Evolutionary conservation across 2,888 invertebrate genomes (phyloP).

Genomic region (Hyposoter dolosus): DNA sequence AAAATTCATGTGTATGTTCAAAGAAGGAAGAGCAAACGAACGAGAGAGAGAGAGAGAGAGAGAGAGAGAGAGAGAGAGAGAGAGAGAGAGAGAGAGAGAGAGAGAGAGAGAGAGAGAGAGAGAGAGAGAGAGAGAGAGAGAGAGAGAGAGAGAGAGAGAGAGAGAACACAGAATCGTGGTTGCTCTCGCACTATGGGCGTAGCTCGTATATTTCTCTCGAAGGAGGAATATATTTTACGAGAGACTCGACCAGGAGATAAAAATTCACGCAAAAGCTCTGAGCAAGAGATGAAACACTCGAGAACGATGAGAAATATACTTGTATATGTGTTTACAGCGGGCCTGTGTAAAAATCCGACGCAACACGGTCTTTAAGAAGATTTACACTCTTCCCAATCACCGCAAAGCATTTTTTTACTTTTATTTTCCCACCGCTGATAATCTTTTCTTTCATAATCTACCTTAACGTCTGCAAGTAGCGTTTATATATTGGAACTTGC

Average conservation of each 20-base stretch:
- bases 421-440: slow-evolving; percentile 26
- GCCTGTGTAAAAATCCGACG: slow-evolving; percentile 41
- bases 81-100: background rate
- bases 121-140: background rate
- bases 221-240: slow-evolving; percentile 64
- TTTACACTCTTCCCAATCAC: slow-evolving; percentile 56
- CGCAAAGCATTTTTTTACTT: slow-evolving; percentile 46
- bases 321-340: slow-evolving; percentile 13
- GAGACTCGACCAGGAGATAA: slow-evolving; percentile 50
- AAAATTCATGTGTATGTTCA: slow-evolving; percentile 19
- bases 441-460: slow-evolving; percentile 54
- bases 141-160: background rate
- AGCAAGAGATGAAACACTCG: slow-evolving; percentile 38
- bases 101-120: background rate
- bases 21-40: background rate
- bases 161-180: slow-evolving; percentile 20
- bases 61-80: background rate
- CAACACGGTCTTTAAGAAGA: slow-evolving; percentile 58
- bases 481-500: background rate
- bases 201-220: slow-evolving; percentile 62
- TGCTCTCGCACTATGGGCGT: slow-evolving; percentile 55
- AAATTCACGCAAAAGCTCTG: slow-evolving; percentile 47
- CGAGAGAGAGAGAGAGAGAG: background rate
- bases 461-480: slow-evolving; percentile 34
- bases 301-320: slow-evolving; percentile 12